Percentiles rank a stretch among this genome's conserved stretches.
Evolutionary conservation across 1,140 invertebrate genomes (phyloP).

Genomic region (Dolichoris vasculosae): DNA sequence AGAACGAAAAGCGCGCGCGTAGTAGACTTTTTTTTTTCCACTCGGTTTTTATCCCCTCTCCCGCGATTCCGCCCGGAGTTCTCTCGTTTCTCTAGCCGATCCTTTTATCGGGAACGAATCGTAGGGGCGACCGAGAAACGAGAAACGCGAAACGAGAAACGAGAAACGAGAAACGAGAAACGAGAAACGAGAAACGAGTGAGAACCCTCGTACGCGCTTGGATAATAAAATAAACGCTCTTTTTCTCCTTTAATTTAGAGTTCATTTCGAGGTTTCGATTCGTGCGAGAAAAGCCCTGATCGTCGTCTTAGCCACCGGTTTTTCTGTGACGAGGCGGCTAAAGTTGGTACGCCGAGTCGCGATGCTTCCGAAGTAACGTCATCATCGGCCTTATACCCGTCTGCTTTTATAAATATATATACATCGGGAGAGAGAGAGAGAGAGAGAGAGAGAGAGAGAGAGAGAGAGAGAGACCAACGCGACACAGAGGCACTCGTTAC

Average conservation of each 20-base stretch:
- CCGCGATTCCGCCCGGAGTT: no score
- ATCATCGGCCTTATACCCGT: background rate
- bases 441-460: background rate
- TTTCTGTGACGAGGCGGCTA: background rate
- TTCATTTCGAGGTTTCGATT: background rate
- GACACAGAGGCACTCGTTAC: slow-evolving; percentile 14
- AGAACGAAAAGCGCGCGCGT: background rate
- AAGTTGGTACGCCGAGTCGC: background rate
- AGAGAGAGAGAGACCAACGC: slow-evolving; percentile 2
- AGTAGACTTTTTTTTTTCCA: background rate
- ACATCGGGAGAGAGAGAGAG: background rate
- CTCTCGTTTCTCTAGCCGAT: background rate
- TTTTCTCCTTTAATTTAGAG: background rate
- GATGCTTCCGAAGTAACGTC: slow-evolving; percentile 29
- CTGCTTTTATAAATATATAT: background rate
- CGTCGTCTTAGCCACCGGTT: background rate
- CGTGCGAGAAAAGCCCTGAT: background rate
- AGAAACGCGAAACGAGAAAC: no score
- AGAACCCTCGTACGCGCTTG: background rate
- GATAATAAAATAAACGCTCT: background rate
- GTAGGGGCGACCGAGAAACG: background rate
- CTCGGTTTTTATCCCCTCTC: background rate
- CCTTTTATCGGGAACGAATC: slow-evolving; percentile 8
- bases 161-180: no score
- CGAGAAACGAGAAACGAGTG: no score